These are phyloP conservation scores for Apomyelois bistriatella DNA, from an alignment of 2,888 invertebrate species.

Conservation along the genomic window DNA sequence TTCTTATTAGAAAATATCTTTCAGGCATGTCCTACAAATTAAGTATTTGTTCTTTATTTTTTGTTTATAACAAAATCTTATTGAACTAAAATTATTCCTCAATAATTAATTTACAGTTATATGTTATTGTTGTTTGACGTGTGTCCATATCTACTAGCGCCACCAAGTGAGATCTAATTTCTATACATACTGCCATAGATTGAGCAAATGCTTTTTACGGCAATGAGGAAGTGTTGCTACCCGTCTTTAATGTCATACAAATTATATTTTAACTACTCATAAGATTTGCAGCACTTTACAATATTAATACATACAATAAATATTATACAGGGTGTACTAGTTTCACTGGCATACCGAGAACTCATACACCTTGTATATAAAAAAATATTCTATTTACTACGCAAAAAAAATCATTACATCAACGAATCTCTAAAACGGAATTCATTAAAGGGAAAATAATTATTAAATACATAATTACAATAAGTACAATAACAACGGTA, in stretches of 20 bases:
- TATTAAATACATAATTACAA: slow-evolving; percentile 28
- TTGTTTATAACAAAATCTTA: too few relatives aligned
- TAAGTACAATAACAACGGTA: slow-evolving; percentile 26
- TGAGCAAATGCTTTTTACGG: slow-evolving; percentile 31
- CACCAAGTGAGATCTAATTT: not conserved
- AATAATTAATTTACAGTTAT: too few relatives aligned
- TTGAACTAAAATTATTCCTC: too few relatives aligned
- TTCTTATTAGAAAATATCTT: too few relatives aligned
- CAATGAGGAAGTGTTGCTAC: slow-evolving; percentile 43
- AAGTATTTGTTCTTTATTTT: too few relatives aligned
- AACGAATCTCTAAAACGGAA: slow-evolving; percentile 4
- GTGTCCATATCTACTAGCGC: too few relatives aligned
- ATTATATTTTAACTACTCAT: slow-evolving; percentile 40
- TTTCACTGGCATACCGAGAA: too few relatives aligned
- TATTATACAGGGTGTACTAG: not conserved
- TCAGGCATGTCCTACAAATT: too few relatives aligned
- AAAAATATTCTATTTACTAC: slow-evolving; percentile 9
- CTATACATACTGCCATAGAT: slow-evolving; percentile 10
- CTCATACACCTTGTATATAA: not conserved
- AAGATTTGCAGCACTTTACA: slow-evolving; percentile 45
- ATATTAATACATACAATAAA: slow-evolving; percentile 8
- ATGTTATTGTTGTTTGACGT: too few relatives aligned
- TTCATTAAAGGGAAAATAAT: slow-evolving; percentile 17
- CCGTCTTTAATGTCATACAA: slow-evolving; percentile 39
- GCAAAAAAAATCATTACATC: slow-evolving; percentile 6